These are phyloP conservation scores for Lydus trimaculatus DNA, from an alignment of 2,888 invertebrate species.

Conservation along the genomic window DNA sequence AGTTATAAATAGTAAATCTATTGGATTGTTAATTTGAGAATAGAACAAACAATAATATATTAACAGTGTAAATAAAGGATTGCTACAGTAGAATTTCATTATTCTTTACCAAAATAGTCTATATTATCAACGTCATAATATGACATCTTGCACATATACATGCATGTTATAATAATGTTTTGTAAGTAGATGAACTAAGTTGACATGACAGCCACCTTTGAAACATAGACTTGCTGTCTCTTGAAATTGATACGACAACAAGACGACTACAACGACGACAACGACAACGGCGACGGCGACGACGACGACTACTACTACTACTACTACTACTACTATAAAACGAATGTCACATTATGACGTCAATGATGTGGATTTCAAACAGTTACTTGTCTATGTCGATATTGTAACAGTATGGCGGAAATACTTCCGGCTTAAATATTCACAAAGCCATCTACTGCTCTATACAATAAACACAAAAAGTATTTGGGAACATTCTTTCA, in stretches of 20 bases:
- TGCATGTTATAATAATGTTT: neutral
- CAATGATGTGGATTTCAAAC: constrained; percentile 28
- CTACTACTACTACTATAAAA: too few relatives aligned
- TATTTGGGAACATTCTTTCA: too few relatives aligned
- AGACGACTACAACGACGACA: neutral
- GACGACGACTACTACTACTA: too few relatives aligned
- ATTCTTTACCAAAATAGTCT: neutral
- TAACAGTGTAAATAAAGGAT: neutral
- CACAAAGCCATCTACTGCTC: neutral
- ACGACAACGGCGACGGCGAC: constrained; percentile 6
- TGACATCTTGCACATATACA: constrained; percentile 4
- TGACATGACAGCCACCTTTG: constrained; percentile 56
- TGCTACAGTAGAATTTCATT: neutral
- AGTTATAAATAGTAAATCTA: neutral
- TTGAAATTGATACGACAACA: constrained; percentile 29
- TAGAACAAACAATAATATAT: neutral
- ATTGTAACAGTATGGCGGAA: constrained; percentile 24
- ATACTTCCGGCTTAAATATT: constrained; percentile 21
- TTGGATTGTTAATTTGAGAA: neutral
- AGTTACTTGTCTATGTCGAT: constrained; percentile 29
- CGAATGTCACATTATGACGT: constrained; percentile 29
- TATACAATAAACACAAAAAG: neutral
- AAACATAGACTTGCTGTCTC: constrained; percentile 36
- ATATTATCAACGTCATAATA: neutral
- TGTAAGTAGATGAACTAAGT: constrained; percentile 42